A percentile compares a stretch with the other conserved stretches of the same genome.
Evolutionary conservation across 2,888 invertebrate species (phyloP).

Genomic region (Drosophila recens): DNA sequence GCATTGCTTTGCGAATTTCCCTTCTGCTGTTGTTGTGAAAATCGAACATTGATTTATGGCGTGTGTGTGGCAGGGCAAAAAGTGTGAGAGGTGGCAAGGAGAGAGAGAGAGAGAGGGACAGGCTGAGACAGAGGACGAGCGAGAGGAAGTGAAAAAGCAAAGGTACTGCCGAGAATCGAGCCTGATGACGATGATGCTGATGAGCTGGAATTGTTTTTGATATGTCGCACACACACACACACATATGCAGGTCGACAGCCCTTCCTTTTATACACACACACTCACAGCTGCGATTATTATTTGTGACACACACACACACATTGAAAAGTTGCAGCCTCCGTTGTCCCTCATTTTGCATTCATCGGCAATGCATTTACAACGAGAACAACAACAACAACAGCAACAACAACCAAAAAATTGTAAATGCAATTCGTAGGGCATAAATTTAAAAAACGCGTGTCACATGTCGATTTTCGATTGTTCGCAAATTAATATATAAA

Average conservation of each 20-base stretch:
- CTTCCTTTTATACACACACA: constrained; percentile 30
- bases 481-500: constrained; percentile 83
- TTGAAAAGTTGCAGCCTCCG: constrained; percentile 12
- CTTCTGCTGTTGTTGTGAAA: constrained; percentile 72
- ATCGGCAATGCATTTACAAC: constrained; percentile 61
- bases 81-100: constrained; percentile 26
- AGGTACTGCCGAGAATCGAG: constrained; percentile 40
- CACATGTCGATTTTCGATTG: constrained; percentile 84
- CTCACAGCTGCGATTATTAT: constrained; percentile 65
- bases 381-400: constrained; percentile 38
- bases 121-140: constrained; percentile 5
- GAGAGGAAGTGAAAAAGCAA: constrained; percentile 11
- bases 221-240: constrained; percentile 58
- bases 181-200: constrained; percentile 77
- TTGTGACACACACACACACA: constrained; percentile 62
- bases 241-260: constrained; percentile 49
- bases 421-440: constrained; percentile 81
- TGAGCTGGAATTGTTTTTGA: constrained; percentile 79
- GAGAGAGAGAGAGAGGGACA: not conserved
- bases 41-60: constrained; percentile 84
- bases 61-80: constrained; percentile 65
- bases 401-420: constrained; percentile 46
- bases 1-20: constrained; percentile 72
- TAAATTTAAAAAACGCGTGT: constrained; percentile 83
- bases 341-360: constrained; percentile 68